Evolutionary conservation across 2,113 vertebrate species (phyloP), one percentile per base, ranked within the genome.

Genomic region (Peromyscus polionotus): DNA sequence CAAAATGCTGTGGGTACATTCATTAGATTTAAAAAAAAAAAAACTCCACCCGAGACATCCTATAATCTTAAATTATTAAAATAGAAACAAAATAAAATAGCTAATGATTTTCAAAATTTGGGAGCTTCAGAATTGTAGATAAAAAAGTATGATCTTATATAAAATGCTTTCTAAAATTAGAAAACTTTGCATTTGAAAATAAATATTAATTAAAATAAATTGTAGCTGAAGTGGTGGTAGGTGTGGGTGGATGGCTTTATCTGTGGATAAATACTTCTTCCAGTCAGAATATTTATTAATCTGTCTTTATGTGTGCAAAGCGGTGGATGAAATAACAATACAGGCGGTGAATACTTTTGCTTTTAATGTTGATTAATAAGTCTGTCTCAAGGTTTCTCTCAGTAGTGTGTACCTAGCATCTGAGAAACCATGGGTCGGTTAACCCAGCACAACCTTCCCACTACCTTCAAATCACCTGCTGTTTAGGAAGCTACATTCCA

Each of bases 91-190:
- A 97, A 75, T 93, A 54, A 92, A 42, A 42, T 85, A 26, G 59
- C 24, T 76, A 61, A 20, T 80, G 24, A 80, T 96, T 95, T 95
- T 92, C 36, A 89, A 39, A 63, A 59, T 39, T 88, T 88, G n/a
- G 88, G 28, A 17, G 51, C 17, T 89, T 96, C 3, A 73, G 1
- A 92, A 75, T 89, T 93, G 19, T 75, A 36, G 65, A 12, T 65
- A 73, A 75, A 11, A 45, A 13, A 79, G 73, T 93, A 54, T 90
- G 8, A 6, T 68, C 61, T 94, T 86, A 61, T 20, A 54, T 48
- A 93, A 92, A 94, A 93, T 92, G 90, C 11, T 94, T 94, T 94
- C 20, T 17, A 90, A 96, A 24, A 72, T 33, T 86, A 17, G 70
- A 72, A 95, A 51, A 16, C 36, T 94, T 81, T 86, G 67, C 33